phyloP scores from a whole-genome alignment of 2,113 vertebrate genomes.

The Dryoscopus gambensis region DNA sequence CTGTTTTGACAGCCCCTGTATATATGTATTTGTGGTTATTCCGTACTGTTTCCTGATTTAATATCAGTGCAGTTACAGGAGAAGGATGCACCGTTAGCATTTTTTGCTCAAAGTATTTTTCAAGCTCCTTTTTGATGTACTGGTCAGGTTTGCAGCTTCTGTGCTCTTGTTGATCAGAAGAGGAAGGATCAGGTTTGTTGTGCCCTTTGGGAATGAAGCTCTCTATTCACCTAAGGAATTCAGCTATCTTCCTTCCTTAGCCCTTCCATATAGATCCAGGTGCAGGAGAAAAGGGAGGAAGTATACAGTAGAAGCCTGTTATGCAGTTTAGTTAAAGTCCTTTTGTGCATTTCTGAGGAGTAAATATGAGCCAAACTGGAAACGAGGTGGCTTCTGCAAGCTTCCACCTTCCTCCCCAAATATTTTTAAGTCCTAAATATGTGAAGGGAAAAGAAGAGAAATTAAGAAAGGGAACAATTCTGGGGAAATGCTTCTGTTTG shows the following conservation, averaged over 20 bases:
- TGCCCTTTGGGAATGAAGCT: neutral
- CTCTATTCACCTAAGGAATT: neutral
- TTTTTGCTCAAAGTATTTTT: constrained; percentile 79
- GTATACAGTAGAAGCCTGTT: neutral
- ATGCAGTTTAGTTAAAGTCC: neutral
- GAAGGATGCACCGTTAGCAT: constrained; percentile 81
- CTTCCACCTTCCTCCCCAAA: neutral
- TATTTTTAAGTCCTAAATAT: neutral
- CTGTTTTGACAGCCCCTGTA: constrained; percentile 75
- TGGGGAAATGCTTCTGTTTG: neutral
- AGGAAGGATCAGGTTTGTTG: constrained; percentile 44
- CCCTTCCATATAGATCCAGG: neutral
- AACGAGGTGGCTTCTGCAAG: neutral
- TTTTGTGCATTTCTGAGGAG: neutral
- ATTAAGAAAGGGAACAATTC: neutral
- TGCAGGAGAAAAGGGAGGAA: neutral
- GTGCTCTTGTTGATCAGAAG: constrained; percentile 61
- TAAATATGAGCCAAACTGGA: neutral
- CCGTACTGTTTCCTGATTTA: constrained; percentile 79
- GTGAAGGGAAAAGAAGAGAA: neutral
- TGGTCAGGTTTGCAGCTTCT: constrained; percentile 73
- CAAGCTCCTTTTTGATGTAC: constrained; percentile 78
- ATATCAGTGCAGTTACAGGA: constrained; percentile 70
- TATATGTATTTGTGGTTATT: constrained; percentile 73
- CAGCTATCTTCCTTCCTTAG: neutral